phyloP scores from a whole-genome alignment of 2,888 invertebrate species.

The Cerceris rybyensis region DNA sequence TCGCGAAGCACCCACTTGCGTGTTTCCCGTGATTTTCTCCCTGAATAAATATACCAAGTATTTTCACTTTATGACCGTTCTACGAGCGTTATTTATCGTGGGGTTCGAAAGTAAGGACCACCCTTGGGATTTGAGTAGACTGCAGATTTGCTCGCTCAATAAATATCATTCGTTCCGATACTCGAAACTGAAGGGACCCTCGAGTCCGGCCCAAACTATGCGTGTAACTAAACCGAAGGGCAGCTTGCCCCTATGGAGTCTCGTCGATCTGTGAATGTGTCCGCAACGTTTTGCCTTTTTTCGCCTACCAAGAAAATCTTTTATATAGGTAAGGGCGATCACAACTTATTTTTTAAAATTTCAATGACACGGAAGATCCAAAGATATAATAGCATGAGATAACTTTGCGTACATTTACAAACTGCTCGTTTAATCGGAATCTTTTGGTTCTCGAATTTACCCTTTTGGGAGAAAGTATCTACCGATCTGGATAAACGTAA shows the following conservation, averaged over 20 bases:
- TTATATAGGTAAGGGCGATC: background rate
- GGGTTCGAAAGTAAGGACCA: constrained; percentile 72
- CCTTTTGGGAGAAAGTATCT: constrained; percentile 45
- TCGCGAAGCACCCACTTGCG: constrained; percentile 16
- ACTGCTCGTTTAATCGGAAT: background rate
- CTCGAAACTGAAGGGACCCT: constrained; percentile 74
- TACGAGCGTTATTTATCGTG: constrained; percentile 74
- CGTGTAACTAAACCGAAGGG: constrained; percentile 73
- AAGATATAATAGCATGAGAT: too few relatives aligned
- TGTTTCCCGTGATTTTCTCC: constrained; percentile 42
- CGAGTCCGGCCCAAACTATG: constrained; percentile 55
- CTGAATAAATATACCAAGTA: constrained; percentile 61
- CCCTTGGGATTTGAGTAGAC: constrained; percentile 79
- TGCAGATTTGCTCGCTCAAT: constrained; percentile 80
- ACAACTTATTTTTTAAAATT: too few relatives aligned
- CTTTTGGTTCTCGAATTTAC: constrained; percentile 27
- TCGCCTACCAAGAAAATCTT: background rate
- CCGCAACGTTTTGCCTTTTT: constrained; percentile 51
- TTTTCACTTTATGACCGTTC: constrained; percentile 73
- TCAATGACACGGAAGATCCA: too few relatives aligned
- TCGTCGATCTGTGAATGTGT: constrained; percentile 50
- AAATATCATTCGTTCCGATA: constrained; percentile 82
- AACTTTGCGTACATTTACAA: background rate
- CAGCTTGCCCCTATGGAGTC: constrained; percentile 70
- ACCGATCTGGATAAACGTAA: constrained; percentile 56